Base-by-base conservation (phyloP, 1,140 invertebrate species). In the Hycleus phaleratus region DNA sequence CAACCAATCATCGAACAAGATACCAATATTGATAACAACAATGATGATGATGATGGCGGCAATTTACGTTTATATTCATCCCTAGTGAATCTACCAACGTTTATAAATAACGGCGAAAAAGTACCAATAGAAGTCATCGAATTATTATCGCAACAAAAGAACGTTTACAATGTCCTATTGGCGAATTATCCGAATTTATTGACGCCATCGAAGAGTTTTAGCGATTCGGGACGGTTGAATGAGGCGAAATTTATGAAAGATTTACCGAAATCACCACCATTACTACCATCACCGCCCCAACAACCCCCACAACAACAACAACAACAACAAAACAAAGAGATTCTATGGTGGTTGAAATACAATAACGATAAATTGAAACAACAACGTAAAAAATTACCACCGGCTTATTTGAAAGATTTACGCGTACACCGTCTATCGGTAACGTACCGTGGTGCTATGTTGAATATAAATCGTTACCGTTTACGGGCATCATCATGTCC, bases 401-500 rank as follows among this genome's bases (percentile, higher is more conserved):
- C 81, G 4, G 82, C 83, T 3, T 85, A 83, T 67, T 71, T 86
- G n/a, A 86, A 84, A 68, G 84, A 88, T 65, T 73, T 87, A 56
- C 73, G 82, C 44, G 78, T 87, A 58, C 86, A 88, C 63, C 75
- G 86, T 53, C 82, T 88, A 62, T 90, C 87, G 42, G 73, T 93
- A 18, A 91, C 88, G 26, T 91, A 92, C 70, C 79, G 90, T 56
- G 89, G 89, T 4, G 90, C 90, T 1, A 91, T 93, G 85, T 74
- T 93, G 25, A 91, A 91, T 66, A 88, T 92, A 59, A 88, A 87
- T 61, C 75, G 87, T 43, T 91, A 91, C 72, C 77, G 87, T 11
- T 75, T 92, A 7, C 77, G 88, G 53, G 90, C 90, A 0, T 91
- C 88, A 2, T 92, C 89, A 11, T 92, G 90, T 65, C 90, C 91